Evolutionary conservation across 2,888 invertebrate genomes (phyloP).

Genomic region (Protophormia terraenovae): DNA sequence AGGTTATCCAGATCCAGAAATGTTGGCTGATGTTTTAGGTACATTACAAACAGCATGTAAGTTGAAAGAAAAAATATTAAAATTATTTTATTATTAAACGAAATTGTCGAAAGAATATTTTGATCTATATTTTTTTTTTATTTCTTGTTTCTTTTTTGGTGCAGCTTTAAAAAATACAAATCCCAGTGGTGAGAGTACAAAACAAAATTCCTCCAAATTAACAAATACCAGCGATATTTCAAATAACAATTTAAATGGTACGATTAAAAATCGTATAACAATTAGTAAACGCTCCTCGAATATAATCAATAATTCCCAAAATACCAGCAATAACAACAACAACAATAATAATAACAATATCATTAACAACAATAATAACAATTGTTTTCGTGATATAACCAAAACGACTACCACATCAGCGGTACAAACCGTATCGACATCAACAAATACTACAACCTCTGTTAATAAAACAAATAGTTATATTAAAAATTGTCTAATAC

Average conservation of each 20-base stretch:
- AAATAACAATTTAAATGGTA: slow-evolving; percentile 57
- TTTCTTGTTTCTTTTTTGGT: background rate
- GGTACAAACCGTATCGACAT: slow-evolving; percentile 70
- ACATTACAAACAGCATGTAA: slow-evolving; percentile 84
- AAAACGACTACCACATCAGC: slow-evolving; percentile 44
- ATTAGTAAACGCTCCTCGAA: slow-evolving; percentile 65
- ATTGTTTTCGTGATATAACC: slow-evolving; percentile 44
- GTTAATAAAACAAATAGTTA: slow-evolving; percentile 74
- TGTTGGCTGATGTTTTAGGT: slow-evolving; percentile 87
- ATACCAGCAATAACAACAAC: slow-evolving; percentile 47
- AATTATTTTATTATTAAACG: background rate
- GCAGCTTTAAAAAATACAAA: slow-evolving; percentile 65
- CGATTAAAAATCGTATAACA: slow-evolving; percentile 61
- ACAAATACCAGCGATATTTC: slow-evolving; percentile 64
- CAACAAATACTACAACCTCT: slow-evolving; percentile 69
- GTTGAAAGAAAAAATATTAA: slow-evolving; percentile 49
- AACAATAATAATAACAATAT: slow-evolving; percentile 20
- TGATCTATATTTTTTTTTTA: background rate
- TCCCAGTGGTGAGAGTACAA: slow-evolving; percentile 66
- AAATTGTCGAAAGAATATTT: too few relatives aligned
- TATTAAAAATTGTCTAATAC: slow-evolving; percentile 78
- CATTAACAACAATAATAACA: slow-evolving; percentile 67
- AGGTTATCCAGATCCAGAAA: slow-evolving; percentile 89
- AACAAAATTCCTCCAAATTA: slow-evolving; percentile 62
- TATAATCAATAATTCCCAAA: slow-evolving; percentile 54